Percentiles rank a stretch among this genome's conserved stretches.
These are phyloP conservation scores for Sesia bembeciformis DNA, from an alignment of 2,888 invertebrate species.

Conservation along the genomic window DNA sequence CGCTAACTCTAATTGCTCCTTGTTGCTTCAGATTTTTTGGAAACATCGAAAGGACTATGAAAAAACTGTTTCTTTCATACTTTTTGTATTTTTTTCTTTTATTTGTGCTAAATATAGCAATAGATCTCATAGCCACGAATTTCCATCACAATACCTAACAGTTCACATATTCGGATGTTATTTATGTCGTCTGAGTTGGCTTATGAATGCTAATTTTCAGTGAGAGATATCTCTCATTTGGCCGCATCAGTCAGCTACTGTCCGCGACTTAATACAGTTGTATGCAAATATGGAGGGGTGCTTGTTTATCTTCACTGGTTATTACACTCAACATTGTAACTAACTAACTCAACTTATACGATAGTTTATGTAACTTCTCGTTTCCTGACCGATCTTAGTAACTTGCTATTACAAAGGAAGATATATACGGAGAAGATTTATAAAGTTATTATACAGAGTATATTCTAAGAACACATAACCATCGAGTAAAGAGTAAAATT, in stretches of 20 bases:
- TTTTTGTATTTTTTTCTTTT: no score
- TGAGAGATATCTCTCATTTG: conserved; percentile 59
- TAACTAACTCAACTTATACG: no score
- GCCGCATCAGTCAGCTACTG: conserved; percentile 44
- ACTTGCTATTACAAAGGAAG: no score
- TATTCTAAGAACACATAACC: no score
- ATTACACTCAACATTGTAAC: not conserved
- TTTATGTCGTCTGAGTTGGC: conserved; percentile 57
- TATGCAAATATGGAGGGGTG: conserved; percentile 19
- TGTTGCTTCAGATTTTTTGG: no score
- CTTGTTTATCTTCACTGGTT: conserved; percentile 1
- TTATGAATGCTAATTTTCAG: conserved; percentile 64
- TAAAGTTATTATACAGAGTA: no score
- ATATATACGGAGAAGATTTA: no score
- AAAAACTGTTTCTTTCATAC: no score
- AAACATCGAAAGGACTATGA: no score
- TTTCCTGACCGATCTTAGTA: not conserved
- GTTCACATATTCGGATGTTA: conserved; percentile 46
- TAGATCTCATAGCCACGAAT: not conserved
- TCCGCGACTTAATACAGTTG: conserved; percentile 33
- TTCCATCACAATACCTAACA: conserved; percentile 19
- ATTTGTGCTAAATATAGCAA: no score
- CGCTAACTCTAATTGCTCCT: no score
- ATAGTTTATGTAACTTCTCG: not conserved
- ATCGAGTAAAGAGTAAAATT: no score